Evolutionary conservation across 2,113 vertebrate species (phyloP).

Genomic region (Cheilinus undulatus): DNA sequence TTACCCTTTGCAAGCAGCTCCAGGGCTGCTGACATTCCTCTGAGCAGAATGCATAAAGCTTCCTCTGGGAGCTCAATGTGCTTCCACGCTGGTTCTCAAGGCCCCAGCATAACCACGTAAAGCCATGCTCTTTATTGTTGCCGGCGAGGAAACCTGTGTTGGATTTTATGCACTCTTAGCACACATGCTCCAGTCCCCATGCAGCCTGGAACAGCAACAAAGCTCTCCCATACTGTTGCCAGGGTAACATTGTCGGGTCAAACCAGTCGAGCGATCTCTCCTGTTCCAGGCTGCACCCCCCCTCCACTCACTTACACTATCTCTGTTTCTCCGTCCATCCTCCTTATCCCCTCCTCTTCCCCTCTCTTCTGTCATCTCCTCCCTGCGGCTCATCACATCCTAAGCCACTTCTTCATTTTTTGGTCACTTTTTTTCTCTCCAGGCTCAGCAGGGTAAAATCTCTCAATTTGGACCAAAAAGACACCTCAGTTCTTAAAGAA

Average conservation of each 20-base stretch:
- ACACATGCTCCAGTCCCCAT: slow-evolving; percentile 38
- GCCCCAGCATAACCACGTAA: slow-evolving; percentile 38
- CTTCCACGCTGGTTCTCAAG: slow-evolving; percentile 54
- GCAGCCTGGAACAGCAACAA: slow-evolving; percentile 71
- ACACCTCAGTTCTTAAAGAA: neutral
- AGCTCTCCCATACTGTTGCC: slow-evolving; percentile 72
- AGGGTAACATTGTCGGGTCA: slow-evolving; percentile 76
- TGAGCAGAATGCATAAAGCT: slow-evolving; percentile 59
- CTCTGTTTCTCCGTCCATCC: slow-evolving; percentile 33
- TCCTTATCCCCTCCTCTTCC: slow-evolving; percentile 38
- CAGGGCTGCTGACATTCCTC: slow-evolving; percentile 63
- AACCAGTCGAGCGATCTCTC: slow-evolving; percentile 65
- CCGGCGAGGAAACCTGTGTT: slow-evolving; percentile 57
- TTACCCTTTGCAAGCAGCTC: slow-evolving; percentile 49
- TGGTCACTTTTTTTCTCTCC: slow-evolving; percentile 13
- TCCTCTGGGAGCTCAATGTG: slow-evolving; percentile 57
- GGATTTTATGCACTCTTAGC: slow-evolving; percentile 57
- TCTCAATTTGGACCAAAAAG: neutral
- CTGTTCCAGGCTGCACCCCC: slow-evolving; percentile 47
- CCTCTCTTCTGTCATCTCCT: slow-evolving; percentile 8
- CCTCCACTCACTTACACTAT: slow-evolving; percentile 22
- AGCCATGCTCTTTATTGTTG: slow-evolving; percentile 57
- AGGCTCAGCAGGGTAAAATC: slow-evolving; percentile 9
- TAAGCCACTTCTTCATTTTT: slow-evolving; percentile 21
- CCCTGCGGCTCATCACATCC: slow-evolving; percentile 17